Base-by-base conservation (phyloP, 2,888 invertebrate species). In the Rhagonycha fulva region DNA sequence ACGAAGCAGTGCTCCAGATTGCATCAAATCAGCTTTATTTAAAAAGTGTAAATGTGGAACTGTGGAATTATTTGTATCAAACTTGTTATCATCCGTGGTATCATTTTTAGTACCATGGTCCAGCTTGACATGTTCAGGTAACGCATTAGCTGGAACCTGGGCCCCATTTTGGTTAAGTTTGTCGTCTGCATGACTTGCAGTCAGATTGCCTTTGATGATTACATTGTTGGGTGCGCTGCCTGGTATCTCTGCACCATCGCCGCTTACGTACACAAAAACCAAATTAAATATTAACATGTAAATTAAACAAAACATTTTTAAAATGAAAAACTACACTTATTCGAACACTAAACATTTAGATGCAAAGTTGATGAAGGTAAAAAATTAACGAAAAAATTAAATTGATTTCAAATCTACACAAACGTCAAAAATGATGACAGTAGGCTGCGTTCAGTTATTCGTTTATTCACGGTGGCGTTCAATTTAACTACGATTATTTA, bases 1-100 rank as follows among this genome's bases (percentile, higher is more conserved):
- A 78, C 84, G 67, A 23, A 80, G 71, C 66, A 83, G 75, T 24
- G 84, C 82, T 12, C 83, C 82, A n/a, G 81, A 81, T 67, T 82
- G 77, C 14, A 81, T 10, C 12, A 70, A 14, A 71, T 76, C 76
- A 12, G 61, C 11, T 62, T 76, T 76, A 68, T 14, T 68, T 14
- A 28, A 28, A 30, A 30, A 28, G 68, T 19, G 63, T 47, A 47
- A n/a, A 47, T 47, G 47, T 47, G 70, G 24, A 67, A 60, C 23
- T 9, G 26, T 23, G 47, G 47, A 24, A 23, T 32, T 70, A 63
- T 5, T 63, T 10, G 19, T 11, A 24, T 28, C 47, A 30, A 69
- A 2, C 3, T 47, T 32, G 14, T 32, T 19, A 5, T 9, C 32
- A 28, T 32, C 19, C 12, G 12, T 23, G 23, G 19, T 67, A 26